Evolutionary conservation across 2,888 invertebrate species (phyloP).

Genomic region (Drosophila meridiana): DNA sequence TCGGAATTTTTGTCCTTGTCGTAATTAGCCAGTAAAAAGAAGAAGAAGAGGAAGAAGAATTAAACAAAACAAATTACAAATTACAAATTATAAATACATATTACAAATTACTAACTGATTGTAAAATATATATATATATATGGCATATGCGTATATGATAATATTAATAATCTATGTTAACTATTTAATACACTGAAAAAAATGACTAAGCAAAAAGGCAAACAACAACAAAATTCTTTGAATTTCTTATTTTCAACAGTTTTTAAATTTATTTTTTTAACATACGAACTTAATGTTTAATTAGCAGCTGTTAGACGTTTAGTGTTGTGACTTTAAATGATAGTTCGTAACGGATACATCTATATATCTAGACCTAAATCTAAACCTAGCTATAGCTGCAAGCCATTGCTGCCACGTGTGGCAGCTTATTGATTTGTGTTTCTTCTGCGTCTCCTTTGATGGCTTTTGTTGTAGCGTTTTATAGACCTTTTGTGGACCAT

Average conservation of each 20-base stretch:
- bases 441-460: constrained; percentile 1
- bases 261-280: constrained; percentile 44
- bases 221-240: constrained; percentile 14
- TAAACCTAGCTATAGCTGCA: background rate
- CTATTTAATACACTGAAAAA: constrained; percentile 65
- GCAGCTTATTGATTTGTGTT: constrained; percentile 7
- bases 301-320: constrained; percentile 56
- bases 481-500: constrained; percentile 77
- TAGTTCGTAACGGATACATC: constrained; percentile 21
- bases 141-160: constrained; percentile 39
- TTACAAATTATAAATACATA: constrained; percentile 18
- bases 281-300: constrained; percentile 32
- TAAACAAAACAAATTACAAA: constrained; percentile 39
- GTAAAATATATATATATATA: constrained; percentile 31
- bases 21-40: constrained; percentile 54
- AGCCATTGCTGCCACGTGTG: constrained; percentile 3
- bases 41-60: constrained; percentile 5
- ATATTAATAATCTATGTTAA: constrained; percentile 54
- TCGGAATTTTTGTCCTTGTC: constrained; percentile 68
- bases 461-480: constrained; percentile 35
- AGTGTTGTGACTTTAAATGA: constrained; percentile 69
- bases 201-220: constrained; percentile 55
- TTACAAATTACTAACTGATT: constrained; percentile 36
- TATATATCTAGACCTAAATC: constrained; percentile 5
- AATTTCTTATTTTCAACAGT: constrained; percentile 24